A percentile compares a stretch with the other conserved stretches of the same genome.
Evolutionary conservation across 35 echinoderm and acorn worm genomes (phyloP).

Genomic region (Acanthaster planci): DNA sequence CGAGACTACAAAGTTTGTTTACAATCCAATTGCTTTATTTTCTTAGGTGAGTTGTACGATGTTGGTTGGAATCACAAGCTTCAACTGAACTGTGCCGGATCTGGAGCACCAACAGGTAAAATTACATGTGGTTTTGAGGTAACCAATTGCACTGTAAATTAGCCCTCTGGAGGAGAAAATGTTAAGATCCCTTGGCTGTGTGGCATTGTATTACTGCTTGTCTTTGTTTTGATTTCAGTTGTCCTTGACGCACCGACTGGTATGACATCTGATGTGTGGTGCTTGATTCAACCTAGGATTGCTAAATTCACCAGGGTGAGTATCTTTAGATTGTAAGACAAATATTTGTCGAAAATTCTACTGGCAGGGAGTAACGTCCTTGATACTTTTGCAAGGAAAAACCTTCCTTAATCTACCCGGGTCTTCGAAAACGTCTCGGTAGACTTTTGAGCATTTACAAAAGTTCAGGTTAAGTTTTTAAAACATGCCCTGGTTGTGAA

Average conservation of each 20-base stretch:
- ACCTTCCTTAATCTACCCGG: too few species aligned
- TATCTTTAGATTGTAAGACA: neutral
- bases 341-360: too few species aligned
- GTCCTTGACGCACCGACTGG: constrained; percentile 90
- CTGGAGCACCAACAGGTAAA: constrained; percentile 87
- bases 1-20: neutral
- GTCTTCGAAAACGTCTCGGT: too few species aligned
- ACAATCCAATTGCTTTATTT: neutral
- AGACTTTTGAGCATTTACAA: too few species aligned
- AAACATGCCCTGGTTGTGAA: too few species aligned
- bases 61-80: constrained; percentile 87
- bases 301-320: constrained; percentile 89
- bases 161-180: too few species aligned
- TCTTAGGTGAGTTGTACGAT: constrained; percentile 62
- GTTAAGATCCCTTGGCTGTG: too few species aligned
- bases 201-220: too few species aligned
- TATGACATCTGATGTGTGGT: constrained; percentile 94
- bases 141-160: too few species aligned
- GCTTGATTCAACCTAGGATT: constrained; percentile 70
- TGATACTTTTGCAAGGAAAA: too few species aligned
- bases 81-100: constrained; percentile 64
- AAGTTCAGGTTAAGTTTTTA: too few species aligned
- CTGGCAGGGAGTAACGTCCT: too few species aligned
- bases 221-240: constrained; percentile 37
- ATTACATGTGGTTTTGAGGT: neutral